Conservation (phyloP, 2,113 vertebrate species). For the Sclerurus mexicanus region DNA sequence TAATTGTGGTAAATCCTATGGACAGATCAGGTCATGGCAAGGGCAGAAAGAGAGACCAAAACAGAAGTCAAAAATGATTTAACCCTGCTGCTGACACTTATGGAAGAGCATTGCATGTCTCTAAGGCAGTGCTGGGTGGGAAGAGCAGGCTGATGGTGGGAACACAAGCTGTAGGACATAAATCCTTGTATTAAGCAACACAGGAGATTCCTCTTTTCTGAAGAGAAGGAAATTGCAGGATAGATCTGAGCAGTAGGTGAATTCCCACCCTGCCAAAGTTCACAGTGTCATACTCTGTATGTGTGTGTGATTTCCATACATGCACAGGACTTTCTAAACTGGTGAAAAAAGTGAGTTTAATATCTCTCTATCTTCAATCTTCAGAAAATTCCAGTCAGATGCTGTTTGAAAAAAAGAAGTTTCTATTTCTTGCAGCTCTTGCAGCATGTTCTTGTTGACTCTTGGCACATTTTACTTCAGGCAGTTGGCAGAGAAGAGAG, state of each 20-base stretch:
- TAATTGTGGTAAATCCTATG: background rate
- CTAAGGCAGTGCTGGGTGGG: background rate
- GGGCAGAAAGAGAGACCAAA: background rate
- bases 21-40: background rate
- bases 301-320: background rate
- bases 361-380: background rate
- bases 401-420: background rate
- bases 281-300: background rate
- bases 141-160: background rate
- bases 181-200: background rate
- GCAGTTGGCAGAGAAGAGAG: background rate
- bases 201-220: background rate
- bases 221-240: background rate
- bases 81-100: background rate
- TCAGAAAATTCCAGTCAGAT: background rate
- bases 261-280: background rate
- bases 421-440: background rate
- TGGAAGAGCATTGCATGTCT: background rate
- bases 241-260: background rate
- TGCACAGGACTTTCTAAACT: background rate
- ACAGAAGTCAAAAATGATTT: background rate
- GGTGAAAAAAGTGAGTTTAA: background rate
- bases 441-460: background rate
- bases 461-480: background rate
- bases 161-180: background rate